Conservation (phyloP, 2,888 invertebrate genomes). For the Callimorpha dominula region DNA sequence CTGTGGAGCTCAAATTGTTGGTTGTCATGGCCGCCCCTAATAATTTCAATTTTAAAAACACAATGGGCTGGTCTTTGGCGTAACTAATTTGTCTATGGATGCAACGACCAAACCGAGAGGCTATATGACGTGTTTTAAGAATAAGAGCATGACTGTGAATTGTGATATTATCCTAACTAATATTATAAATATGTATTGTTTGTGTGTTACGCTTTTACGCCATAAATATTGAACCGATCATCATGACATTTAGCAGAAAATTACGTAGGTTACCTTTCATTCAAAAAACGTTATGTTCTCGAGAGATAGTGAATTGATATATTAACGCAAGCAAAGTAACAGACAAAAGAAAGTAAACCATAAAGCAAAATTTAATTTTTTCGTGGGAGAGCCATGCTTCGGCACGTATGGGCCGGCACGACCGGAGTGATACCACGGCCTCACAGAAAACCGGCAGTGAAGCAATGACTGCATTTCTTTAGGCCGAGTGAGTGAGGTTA, state of each 20-base stretch:
- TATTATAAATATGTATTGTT: not conserved
- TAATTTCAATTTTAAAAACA: slow-evolving; percentile 63
- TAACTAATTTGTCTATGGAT: slow-evolving; percentile 66
- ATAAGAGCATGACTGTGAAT: slow-evolving; percentile 31
- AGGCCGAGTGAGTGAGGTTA: too few relatives aligned
- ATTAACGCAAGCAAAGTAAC: too few relatives aligned
- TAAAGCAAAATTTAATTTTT: too few relatives aligned
- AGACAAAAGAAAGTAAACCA: too few relatives aligned
- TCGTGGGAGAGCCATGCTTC: too few relatives aligned
- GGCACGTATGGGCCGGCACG: too few relatives aligned
- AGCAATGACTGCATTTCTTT: too few relatives aligned
- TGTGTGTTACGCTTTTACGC: not conserved
- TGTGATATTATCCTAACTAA: slow-evolving; percentile 41
- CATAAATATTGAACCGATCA: not conserved
- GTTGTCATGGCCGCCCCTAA: slow-evolving; percentile 57
- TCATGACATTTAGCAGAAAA: not conserved
- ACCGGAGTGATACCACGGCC: too few relatives aligned
- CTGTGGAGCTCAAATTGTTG: slow-evolving; percentile 36
- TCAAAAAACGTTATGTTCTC: too few relatives aligned
- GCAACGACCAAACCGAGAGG: slow-evolving; percentile 30
- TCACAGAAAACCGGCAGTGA: too few relatives aligned
- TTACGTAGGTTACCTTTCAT: too few relatives aligned
- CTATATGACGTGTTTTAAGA: slow-evolving; percentile 37
- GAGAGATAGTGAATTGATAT: too few relatives aligned
- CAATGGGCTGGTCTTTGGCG: slow-evolving; percentile 62